Evolutionary conservation across 2,888 invertebrate genomes (phyloP).

Genomic region (Adineta ricciae): DNA sequence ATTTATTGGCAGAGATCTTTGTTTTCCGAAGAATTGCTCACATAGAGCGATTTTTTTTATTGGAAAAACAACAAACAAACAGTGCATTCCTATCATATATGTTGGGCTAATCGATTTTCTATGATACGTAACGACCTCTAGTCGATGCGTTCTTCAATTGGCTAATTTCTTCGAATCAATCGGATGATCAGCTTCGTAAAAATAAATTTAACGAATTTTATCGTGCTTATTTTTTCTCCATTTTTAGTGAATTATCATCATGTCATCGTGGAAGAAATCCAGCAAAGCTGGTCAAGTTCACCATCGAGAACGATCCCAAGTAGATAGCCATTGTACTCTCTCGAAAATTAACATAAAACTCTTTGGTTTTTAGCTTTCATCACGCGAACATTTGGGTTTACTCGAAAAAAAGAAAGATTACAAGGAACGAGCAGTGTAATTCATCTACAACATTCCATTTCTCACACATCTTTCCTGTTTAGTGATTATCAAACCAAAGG

Average conservation of each 20-base stretch:
- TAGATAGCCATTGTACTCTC: not conserved
- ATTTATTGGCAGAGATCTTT: no score
- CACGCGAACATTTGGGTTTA: constrained; percentile 43
- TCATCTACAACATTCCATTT: not conserved
- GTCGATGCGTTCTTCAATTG: no score
- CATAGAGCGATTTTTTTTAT: no score
- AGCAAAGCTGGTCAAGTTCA: constrained; percentile 32
- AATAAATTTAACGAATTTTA: not conserved
- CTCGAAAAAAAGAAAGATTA: constrained; percentile 50
- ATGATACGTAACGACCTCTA: no score
- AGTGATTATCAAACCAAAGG: constrained; percentile 71
- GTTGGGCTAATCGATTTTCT: no score
- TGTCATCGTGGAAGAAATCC: constrained; percentile 34
- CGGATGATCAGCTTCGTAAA: not conserved
- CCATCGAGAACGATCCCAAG: constrained; percentile 32
- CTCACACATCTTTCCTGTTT: constrained; percentile 18
- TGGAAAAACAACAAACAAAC: no score
- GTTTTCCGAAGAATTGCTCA: no score
- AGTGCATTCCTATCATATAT: no score
- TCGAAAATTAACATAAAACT: not conserved
- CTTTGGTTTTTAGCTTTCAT: constrained; percentile 38
- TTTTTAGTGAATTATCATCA: not conserved
- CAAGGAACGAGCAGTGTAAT: constrained; percentile 45
- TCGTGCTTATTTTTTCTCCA: no score
- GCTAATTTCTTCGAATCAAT: not conserved